These are phyloP conservation scores for Deroplatys truncata DNA, from an alignment of 2,888 invertebrate species.

Conservation along the genomic window DNA sequence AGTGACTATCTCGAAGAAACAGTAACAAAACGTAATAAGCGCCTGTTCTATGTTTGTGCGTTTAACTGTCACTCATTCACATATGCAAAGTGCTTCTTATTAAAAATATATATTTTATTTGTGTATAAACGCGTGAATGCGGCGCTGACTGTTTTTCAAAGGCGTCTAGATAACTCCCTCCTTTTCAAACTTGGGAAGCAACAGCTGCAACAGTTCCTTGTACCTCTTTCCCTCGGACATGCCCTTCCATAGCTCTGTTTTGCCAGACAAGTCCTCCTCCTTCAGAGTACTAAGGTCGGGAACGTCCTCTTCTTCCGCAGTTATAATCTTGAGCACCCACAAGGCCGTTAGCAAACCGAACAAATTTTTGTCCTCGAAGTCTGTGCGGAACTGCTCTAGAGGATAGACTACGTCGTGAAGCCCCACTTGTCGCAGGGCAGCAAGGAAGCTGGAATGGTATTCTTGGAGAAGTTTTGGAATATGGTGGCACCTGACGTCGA, in stretches of 20 bases:
- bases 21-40: too few relatives aligned
- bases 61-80: too few relatives aligned
- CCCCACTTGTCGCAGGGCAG: not conserved
- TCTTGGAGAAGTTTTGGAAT: constrained; percentile 23
- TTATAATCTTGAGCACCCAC: constrained; percentile 22
- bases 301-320: constrained; percentile 17
- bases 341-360: constrained; percentile 26
- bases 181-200: not conserved
- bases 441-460: constrained; percentile 22
- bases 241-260: not conserved
- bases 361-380: constrained; percentile 25
- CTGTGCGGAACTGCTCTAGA: constrained; percentile 25
- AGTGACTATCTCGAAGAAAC: too few relatives aligned
- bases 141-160: too few relatives aligned
- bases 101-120: too few relatives aligned
- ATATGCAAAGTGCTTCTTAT: too few relatives aligned
- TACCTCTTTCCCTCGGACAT: not conserved
- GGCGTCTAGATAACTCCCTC: not conserved
- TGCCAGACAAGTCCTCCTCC: not conserved
- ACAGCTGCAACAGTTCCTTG: not conserved
- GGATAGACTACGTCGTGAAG: constrained; percentile 14
- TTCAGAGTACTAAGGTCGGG: constrained; percentile 2
- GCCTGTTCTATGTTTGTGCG: too few relatives aligned
- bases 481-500: constrained; percentile 10
- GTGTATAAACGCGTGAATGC: too few relatives aligned